Conservation (phyloP, 2,113 vertebrate species). For the Cebidichthys violaceus region DNA sequence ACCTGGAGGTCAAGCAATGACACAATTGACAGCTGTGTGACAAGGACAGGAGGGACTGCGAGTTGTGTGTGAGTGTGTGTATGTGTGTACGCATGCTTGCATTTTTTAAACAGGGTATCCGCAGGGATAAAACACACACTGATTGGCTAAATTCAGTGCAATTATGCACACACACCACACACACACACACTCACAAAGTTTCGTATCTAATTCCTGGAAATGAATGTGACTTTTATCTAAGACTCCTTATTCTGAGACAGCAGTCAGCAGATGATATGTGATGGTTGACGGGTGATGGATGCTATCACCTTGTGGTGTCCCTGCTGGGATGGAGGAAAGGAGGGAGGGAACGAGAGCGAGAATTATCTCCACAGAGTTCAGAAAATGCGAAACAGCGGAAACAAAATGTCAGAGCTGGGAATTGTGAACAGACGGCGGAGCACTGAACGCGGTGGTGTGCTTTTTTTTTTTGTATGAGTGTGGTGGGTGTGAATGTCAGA, state of each 20-base stretch:
- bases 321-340: slow-evolving; percentile 50
- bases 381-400: slow-evolving; percentile 67
- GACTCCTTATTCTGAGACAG: slow-evolving; percentile 51
- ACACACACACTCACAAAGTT: slow-evolving; percentile 1
- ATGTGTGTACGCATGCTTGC: not conserved
- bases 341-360: slow-evolving; percentile 28
- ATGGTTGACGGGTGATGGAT: slow-evolving; percentile 73
- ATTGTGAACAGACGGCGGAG: slow-evolving; percentile 78
- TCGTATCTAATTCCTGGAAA: slow-evolving; percentile 25
- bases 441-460: slow-evolving; percentile 43
- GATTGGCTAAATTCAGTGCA: not conserved
- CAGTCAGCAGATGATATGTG: slow-evolving; percentile 68
- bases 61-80: slow-evolving; percentile 21
- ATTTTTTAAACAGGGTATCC: slow-evolving; percentile 5
- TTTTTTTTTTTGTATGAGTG: slow-evolving; percentile 39
- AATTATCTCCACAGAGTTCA: slow-evolving; percentile 59
- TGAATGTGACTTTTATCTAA: slow-evolving; percentile 45
- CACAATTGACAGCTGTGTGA: slow-evolving; percentile 62
- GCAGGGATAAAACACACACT: slow-evolving; percentile 15
- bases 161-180: slow-evolving; percentile 19
- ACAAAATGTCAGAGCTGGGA: slow-evolving; percentile 77
- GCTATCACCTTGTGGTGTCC: slow-evolving; percentile 77
- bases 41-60: slow-evolving; percentile 49
- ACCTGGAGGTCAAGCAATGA: slow-evolving; percentile 69
- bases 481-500: slow-evolving; percentile 73